A percentile compares a stretch with the other conserved stretches of the same genome.
Conservation (phyloP, 2,797 vertebrate species). For the Amblyopsis hoosieri region DNA sequence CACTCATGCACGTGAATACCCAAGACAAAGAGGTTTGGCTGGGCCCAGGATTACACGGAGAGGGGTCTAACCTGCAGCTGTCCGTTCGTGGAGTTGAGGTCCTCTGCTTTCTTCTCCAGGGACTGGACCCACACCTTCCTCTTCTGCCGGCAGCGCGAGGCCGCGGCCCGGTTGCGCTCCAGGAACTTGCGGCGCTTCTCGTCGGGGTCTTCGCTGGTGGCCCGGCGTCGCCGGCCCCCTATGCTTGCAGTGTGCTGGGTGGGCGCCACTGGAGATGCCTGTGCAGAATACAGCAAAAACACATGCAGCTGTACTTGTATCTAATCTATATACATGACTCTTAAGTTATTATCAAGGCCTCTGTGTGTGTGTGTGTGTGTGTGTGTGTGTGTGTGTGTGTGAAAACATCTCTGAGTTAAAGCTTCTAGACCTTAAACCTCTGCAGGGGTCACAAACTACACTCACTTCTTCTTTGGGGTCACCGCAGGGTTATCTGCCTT, state of each 20-base stretch:
- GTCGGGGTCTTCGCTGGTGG: constrained; percentile 94
- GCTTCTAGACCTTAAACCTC: too few species aligned
- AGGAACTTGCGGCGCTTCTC: constrained; percentile 97
- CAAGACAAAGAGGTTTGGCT: background rate
- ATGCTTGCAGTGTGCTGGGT: constrained; percentile 88
- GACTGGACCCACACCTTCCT: constrained; percentile 98
- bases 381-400: too few species aligned
- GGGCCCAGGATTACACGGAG: constrained; percentile 11
- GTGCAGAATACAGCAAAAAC: constrained; percentile 18
- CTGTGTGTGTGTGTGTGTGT: too few species aligned
- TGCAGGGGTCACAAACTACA: too few species aligned
- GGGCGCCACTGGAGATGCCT: constrained; percentile 91
- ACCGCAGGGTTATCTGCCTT: background rate
- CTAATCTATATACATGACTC: too few species aligned
- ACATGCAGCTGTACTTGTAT: background rate
- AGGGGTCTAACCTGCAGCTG: constrained; percentile 87
- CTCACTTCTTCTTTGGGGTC: too few species aligned
- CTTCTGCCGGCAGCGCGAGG: constrained; percentile 94
- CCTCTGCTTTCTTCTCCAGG: constrained; percentile 94
- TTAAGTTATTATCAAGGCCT: too few species aligned
- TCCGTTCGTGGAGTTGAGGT: constrained; percentile 89
- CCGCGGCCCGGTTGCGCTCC: constrained; percentile 93
- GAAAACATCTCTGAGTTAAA: too few species aligned
- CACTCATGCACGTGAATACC: constrained; percentile 10
- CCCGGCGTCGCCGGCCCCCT: constrained; percentile 91